phyloP scores from a whole-genome alignment of 2,113 vertebrate genomes.

The Apteryx owenii region DNA sequence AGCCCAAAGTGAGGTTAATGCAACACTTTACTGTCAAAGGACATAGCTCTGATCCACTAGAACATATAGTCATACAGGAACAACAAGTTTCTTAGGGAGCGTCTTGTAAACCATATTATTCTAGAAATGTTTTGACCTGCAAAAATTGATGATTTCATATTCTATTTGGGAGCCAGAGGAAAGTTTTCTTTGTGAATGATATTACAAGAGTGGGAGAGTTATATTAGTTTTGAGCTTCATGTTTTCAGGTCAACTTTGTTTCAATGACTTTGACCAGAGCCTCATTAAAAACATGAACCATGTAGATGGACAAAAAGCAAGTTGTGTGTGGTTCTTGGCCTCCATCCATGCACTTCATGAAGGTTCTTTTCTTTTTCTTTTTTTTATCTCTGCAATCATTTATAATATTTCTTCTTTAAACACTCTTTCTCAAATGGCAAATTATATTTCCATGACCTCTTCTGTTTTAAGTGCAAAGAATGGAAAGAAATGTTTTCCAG shows the following conservation, averaged over 20 bases:
- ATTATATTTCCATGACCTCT: constrained; percentile 36
- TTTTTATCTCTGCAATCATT: neutral
- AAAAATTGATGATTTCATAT: neutral
- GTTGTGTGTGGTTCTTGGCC: constrained; percentile 25
- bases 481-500: constrained; percentile 36
- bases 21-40: neutral
- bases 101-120: neutral
- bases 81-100: neutral
- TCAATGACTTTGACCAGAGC: neutral
- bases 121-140: neutral
- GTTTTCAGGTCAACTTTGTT: neutral
- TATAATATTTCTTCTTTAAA: constrained; percentile 31
- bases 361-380: neutral
- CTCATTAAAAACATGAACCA: neutral
- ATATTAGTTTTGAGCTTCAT: neutral
- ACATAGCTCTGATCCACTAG: neutral
- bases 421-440: constrained; percentile 37
- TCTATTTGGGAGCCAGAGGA: neutral
- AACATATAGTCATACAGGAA: neutral
- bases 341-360: neutral
- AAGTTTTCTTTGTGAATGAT: neutral
- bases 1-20: neutral
- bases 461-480: constrained; percentile 17
- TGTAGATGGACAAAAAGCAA: neutral
- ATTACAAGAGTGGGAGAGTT: neutral